Percentiles rank a stretch among this genome's conserved stretches.
These are phyloP conservation scores for Stegodyphus mimosarum DNA, from an alignment of 1,140 invertebrate species.

Conservation along the genomic window DNA sequence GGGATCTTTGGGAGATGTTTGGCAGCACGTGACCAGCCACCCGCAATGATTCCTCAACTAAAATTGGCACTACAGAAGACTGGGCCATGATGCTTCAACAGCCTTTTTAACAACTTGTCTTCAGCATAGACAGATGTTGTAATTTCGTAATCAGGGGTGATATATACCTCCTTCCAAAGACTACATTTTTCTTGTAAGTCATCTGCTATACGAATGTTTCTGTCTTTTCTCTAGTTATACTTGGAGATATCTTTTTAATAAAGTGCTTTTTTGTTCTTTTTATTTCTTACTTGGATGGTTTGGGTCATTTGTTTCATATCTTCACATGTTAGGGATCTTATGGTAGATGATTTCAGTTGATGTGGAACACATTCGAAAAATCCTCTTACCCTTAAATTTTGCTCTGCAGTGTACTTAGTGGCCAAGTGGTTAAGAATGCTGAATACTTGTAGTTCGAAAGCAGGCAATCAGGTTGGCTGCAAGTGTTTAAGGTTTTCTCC, in stretches of 20 bases:
- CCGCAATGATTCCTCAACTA: not conserved
- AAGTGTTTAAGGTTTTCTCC: too few species aligned
- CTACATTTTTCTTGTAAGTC: not conserved
- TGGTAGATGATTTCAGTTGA: not conserved
- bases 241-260: not conserved
- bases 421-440: too few species aligned
- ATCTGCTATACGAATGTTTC: not conserved
- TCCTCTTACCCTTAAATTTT: not conserved
- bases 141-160: not conserved
- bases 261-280: not conserved
- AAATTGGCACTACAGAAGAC: not conserved
- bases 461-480: too few species aligned
- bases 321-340: not conserved
- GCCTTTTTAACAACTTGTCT: not conserved
- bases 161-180: not conserved
- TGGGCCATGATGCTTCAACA: not conserved
- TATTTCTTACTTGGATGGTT: not conserved
- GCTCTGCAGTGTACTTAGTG: not conserved
- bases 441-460: too few species aligned
- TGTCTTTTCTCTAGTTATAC: too few species aligned
- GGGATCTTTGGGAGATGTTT: not conserved
- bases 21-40: not conserved
- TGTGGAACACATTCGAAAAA: not conserved
- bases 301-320: not conserved
- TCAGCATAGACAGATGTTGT: constrained; percentile 8